A percentile compares a stretch with the other conserved stretches of the same genome.
phyloP scores from a whole-genome alignment of 2,113 vertebrate species.

The Motacilla alba region DNA sequence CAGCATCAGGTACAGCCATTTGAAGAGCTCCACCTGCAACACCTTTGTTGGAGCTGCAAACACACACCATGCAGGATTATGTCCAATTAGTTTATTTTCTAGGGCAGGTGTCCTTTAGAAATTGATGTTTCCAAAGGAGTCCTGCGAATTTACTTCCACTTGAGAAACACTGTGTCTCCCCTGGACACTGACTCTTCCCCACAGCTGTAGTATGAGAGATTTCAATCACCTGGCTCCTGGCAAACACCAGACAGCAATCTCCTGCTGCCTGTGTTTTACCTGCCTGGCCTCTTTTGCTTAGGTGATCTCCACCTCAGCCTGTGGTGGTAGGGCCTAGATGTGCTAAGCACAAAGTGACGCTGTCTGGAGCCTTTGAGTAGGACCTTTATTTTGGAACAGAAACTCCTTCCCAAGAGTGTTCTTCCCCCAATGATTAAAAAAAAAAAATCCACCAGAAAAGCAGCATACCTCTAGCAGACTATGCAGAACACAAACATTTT shows the following conservation, averaged over 20 bases:
- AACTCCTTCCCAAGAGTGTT: background rate
- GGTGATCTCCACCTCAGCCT: background rate
- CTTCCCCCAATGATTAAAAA: background rate
- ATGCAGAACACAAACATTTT: background rate
- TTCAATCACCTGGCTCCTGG: background rate
- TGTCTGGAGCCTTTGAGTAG: background rate
- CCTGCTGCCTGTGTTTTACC: background rate
- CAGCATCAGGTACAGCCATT: background rate
- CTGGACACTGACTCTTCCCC: background rate
- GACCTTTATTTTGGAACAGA: background rate
- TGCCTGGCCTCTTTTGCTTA: background rate
- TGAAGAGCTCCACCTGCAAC: background rate
- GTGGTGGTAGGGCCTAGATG: background rate
- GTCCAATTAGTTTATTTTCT: background rate
- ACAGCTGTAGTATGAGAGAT: background rate
- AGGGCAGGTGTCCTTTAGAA: background rate
- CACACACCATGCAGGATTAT: background rate
- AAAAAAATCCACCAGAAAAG: background rate
- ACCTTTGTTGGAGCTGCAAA: background rate
- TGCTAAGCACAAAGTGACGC: background rate
- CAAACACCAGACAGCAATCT: slow-evolving; percentile 19
- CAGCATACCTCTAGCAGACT: background rate
- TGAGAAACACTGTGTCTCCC: background rate
- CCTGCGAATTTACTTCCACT: background rate
- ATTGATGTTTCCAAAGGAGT: background rate